Base-by-base conservation (phyloP, 2,113 vertebrate genomes). In the Chauna torquata region DNA sequence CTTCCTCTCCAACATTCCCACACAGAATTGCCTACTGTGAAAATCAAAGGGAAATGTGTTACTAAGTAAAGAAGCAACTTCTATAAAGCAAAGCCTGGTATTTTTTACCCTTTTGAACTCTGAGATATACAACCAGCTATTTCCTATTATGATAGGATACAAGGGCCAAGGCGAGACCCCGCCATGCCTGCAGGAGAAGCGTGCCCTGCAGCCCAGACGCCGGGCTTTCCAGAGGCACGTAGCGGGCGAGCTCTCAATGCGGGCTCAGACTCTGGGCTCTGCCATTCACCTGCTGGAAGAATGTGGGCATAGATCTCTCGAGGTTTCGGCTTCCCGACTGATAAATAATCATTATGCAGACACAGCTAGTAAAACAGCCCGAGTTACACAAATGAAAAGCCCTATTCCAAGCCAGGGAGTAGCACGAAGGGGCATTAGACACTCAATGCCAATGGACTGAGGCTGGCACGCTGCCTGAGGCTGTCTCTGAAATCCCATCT, bases 1-100 rank as follows among this genome's bases (percentile, higher is more conserved):
- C 97, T 98, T 98, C 98, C 98, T 98, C 96, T 98, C 97, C 96
- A 97, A 95, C 97, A 97, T 98, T 98, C 98, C 97, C 98, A 98
- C 98, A 97, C 97, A 97, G 86, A 97, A 96, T 66, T 97, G 98
- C 98, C 98, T 98, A 98, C 98, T 98, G 98, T 98, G 98, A 98
- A 98, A 98, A 98, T 98, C 98, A 98, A 98, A 98, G 98, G 98
- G 96, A 98, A 98, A 91, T 1, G 5, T 97, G 98, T 97, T 98
- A 97, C 98, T 98, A 98, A 98, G 98, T 97, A 97, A 98, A 98
- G 98, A 93, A 97, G 95, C 97, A 95, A 94, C 94, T 94, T 97
- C 89, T 97, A 97, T 97, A 97, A 98, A 97, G 97, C 96, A 96
- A 97, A 97, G 83, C 93, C 82, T 98, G 96, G 95, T 96, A 97